Conservation (phyloP, 2,888 invertebrate species). For the Trichacis sp. region DNA sequence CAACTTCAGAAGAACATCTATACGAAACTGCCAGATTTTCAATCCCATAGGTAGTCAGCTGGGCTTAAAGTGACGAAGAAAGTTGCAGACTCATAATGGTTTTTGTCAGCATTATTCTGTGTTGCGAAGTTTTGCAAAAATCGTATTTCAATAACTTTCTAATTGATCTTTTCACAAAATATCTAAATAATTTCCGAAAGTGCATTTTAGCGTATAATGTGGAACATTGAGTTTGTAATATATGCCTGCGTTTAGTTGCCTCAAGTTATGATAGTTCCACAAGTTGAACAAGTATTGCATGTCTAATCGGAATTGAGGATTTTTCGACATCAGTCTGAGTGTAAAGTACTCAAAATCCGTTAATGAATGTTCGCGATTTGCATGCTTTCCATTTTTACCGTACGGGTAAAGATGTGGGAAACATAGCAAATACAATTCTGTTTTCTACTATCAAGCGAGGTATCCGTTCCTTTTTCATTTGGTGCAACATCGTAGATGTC, state of each 20-base stretch:
- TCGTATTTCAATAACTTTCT: slow-evolving; percentile 38
- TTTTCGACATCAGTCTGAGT: slow-evolving; percentile 40
- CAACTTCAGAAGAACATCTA: no score
- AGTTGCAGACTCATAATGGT: no score
- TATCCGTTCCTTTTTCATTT: slow-evolving; percentile 26
- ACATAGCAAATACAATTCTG: slow-evolving; percentile 37
- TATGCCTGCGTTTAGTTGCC: slow-evolving; percentile 42
- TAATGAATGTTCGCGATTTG: slow-evolving; percentile 30
- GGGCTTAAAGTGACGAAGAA: no score
- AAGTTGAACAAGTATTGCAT: slow-evolving; percentile 46
- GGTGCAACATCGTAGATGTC: slow-evolving; percentile 40
- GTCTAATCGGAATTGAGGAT: slow-evolving; percentile 46
- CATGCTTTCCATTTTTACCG: slow-evolving; percentile 38
- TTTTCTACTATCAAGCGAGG: slow-evolving; percentile 36
- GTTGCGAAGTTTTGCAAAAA: slow-evolving; percentile 41
- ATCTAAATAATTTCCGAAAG: slow-evolving; percentile 35
- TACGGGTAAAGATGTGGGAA: slow-evolving; percentile 41
- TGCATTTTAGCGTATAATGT: slow-evolving; percentile 25
- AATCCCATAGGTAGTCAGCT: no score
- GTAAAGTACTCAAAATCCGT: slow-evolving; percentile 42
- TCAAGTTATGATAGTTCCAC: slow-evolving; percentile 44
- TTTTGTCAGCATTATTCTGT: slow-evolving; percentile 43
- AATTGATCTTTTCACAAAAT: slow-evolving; percentile 31
- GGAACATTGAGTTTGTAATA: slow-evolving; percentile 41
- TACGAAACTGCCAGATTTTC: no score